A percentile compares a stretch with the other conserved stretches of the same genome.
phyloP scores from a whole-genome alignment of 2,797 vertebrate species.

The Pristis pectinata region DNA sequence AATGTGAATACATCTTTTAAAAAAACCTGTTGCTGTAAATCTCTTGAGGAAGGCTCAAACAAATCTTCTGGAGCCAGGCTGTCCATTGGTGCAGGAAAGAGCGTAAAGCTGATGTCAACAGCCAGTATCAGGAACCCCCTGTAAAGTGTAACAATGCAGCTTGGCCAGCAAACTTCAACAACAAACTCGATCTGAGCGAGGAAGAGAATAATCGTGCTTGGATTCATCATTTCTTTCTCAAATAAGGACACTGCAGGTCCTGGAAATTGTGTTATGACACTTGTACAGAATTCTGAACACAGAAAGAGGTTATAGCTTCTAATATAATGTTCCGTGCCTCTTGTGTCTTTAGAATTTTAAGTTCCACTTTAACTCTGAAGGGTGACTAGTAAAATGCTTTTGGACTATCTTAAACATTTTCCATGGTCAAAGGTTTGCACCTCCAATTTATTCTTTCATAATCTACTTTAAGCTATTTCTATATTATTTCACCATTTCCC shows the following conservation, averaged over 20 bases:
- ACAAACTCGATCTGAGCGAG: background rate
- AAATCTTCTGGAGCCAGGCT: too few relatives aligned
- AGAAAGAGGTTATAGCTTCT: too few relatives aligned
- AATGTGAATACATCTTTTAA: background rate
- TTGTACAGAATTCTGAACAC: background rate
- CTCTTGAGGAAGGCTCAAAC: background rate
- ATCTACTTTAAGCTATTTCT: background rate
- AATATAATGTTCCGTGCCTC: too few relatives aligned
- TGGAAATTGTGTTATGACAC: too few relatives aligned
- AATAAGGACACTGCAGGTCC: too few relatives aligned
- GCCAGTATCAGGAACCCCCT: too few relatives aligned
- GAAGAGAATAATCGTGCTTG: too few relatives aligned
- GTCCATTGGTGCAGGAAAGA: background rate
- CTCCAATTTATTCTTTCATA: background rate
- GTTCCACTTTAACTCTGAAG: background rate
- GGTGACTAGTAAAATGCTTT: too few relatives aligned
- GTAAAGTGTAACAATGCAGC: too few relatives aligned
- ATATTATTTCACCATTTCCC: background rate
- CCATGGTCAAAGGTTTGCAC: background rate
- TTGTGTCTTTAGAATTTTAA: background rate
- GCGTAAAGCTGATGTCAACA: too few relatives aligned
- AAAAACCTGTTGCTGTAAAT: background rate
- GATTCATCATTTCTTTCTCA: too few relatives aligned
- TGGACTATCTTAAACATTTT: background rate
- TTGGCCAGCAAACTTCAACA: background rate